Base-by-base conservation (phyloP, 2,113 vertebrate species). In the Austrofundulus limnaeus region DNA sequence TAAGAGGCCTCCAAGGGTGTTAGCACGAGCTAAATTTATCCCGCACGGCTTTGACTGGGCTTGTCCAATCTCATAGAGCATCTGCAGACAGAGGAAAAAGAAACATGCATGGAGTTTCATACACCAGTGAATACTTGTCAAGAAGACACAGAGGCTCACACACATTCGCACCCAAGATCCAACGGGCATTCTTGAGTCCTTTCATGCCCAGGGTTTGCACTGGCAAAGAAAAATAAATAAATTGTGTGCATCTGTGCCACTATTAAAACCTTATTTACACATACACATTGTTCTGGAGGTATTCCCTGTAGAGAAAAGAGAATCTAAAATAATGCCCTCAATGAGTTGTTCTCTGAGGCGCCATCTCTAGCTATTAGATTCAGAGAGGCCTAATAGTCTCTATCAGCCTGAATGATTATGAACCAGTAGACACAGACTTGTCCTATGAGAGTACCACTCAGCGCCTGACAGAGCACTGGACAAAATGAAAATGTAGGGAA, bases 1-100 rank as follows among this genome's bases (percentile, higher is more conserved):
- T 93, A 92, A 93, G 87, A 87, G 88, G 87, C 88, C 83, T 85
- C 90, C 81, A 86, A 91, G 90, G 86, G 81, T 87, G 89, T 87
- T 81, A 83, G 84, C 86, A 83, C 69, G 85, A 88, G 88, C 90
- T 90, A 91, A 91, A 91, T 91, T 88, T 89, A 92, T 82, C 85
- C 87, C 67, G 48, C 81, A 83, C 46, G 72, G 80, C 85, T 87
- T 85, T 85, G 82, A 85, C 80, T 88, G 72, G 79, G 84, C 84
- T 79, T 85, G 84, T 89, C 81, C 85, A 77, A 88, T 87, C 82
- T 78, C 70, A 73, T 77, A 70, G 51, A 74, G 80, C 88, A 90
- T 89, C 89, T 90, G 89, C 81, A 88, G 83, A 87, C 75, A 76
- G 66, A 76, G 45, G 70, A 38, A 52, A 38, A 52, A 71, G 72